Evolutionary conservation across 2,113 vertebrate species (phyloP), one percentile per base, ranked within the genome.

Genomic region (Passer montanus): DNA sequence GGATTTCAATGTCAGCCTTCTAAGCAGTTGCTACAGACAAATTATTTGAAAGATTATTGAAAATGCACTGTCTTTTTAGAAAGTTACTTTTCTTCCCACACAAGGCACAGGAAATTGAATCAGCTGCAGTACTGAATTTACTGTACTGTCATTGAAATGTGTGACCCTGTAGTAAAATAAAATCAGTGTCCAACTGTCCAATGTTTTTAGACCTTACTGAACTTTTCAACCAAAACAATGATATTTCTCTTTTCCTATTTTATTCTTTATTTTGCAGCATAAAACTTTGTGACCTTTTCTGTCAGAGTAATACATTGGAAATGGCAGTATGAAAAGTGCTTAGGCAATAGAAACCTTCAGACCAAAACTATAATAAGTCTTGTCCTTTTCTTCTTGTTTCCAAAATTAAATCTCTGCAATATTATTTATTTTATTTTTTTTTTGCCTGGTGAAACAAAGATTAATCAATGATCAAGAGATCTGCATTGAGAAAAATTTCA

Each of bases 211-310:
- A 95, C 82, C 86, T 89, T 81, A 39, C 66, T 95, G 84, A 95
- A 91, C 78, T 90, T 95, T 93, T 92, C 87, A 95, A 47, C 72
- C 63, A 91, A 82, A 93, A 81, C 75, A 92, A 89, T 96, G 94
- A 78, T 91, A 92, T 93, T 94, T 86, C 62, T 90, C 17, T 16
- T 91, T 93, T 95, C 66, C 88, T 90, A 49, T 86, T 95, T 92
- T 58, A 73, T 70, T 89, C 73, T 91, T 95, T 94, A 70, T 91
- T 96, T 95, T 89, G 30, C 26, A 77, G 10, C 31, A 82, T 67
- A 94, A 94, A 78, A 84, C 73, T 84, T 46, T 41, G 12, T 93
- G 89, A 95, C 90, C 94, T 96, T 95, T 96, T 90, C 75, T 84
- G 87, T 84, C 79, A 94, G 37, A 92, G 26, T 9, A 84, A 64